A percentile compares a stretch with the other conserved stretches of the same genome.
Evolutionary conservation across 2,113 vertebrate species (phyloP).

Genomic region (Philantomba maxwellii): DNA sequence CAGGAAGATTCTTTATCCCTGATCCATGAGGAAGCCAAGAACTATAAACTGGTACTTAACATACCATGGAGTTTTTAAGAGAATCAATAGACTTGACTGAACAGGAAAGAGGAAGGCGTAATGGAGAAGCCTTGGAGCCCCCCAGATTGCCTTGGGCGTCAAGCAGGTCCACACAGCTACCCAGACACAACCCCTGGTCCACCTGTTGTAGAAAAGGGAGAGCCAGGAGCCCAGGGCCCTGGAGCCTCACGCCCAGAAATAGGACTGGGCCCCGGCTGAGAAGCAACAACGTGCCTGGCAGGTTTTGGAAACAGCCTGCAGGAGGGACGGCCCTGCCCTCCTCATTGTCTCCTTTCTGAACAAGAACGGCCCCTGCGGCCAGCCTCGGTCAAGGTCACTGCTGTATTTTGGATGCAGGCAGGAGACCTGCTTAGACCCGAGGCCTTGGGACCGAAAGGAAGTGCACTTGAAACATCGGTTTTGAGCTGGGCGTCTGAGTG

Average conservation of each 20-base stretch:
- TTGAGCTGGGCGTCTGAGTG: background rate
- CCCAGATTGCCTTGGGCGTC: accelerated
- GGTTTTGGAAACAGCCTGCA: accelerated
- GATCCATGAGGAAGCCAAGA: background rate
- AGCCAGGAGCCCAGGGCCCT: too few species aligned
- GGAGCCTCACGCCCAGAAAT: background rate
- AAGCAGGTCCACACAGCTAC: background rate
- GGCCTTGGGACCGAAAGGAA: accelerated
- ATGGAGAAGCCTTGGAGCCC: background rate
- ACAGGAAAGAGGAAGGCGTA: background rate
- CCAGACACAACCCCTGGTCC: background rate
- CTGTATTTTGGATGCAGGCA: accelerated
- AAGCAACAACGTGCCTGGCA: background rate
- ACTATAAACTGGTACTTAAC: background rate
- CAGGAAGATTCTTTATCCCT: background rate
- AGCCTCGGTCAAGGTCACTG: accelerated
- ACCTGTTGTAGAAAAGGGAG: too few species aligned
- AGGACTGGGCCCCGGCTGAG: accelerated
- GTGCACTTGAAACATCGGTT: background rate
- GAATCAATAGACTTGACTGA: background rate
- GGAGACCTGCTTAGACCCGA: background rate
- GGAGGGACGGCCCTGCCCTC: accelerated
- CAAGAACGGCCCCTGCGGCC: accelerated
- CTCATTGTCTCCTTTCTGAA: accelerated
- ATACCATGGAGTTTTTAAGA: background rate